These are phyloP conservation scores for Oreochromis aureus DNA, from an alignment of 2,113 vertebrate genomes.

Conservation along the genomic window DNA sequence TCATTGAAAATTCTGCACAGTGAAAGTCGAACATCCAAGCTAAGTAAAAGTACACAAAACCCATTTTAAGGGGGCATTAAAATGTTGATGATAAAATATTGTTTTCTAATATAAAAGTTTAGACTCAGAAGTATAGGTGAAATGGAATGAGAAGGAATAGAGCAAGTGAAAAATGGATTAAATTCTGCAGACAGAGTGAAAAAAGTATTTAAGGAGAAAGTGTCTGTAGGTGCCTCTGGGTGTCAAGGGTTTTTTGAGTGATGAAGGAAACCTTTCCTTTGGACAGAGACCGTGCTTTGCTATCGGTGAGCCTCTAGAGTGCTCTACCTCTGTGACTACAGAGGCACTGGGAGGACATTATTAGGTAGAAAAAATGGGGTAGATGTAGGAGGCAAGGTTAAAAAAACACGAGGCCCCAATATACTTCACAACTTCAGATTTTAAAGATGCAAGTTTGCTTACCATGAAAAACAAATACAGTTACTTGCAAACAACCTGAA, in stretches of 20 bases:
- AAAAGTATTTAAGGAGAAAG: neutral
- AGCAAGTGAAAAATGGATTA: neutral
- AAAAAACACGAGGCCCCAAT: neutral
- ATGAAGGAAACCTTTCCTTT: constrained; percentile 17
- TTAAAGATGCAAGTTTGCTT: neutral
- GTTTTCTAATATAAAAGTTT: neutral
- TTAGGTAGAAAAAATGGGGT: neutral
- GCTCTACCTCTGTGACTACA: neutral
- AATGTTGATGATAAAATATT: neutral
- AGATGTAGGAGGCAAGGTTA: neutral
- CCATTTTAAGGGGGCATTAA: neutral
- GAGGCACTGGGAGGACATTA: neutral
- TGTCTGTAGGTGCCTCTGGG: neutral
- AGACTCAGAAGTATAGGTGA: neutral
- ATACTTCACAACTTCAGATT: neutral
- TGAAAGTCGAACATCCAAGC: neutral
- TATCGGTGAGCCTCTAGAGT: neutral
- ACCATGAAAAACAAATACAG: neutral
- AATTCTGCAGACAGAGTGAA: neutral
- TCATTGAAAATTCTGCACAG: no score
- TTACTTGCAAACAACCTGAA: neutral
- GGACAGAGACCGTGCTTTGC: neutral
- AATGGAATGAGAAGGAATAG: neutral
- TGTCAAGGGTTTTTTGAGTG: constrained; percentile 9
- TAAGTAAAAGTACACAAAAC: neutral